Conservation (phyloP, 2,888 invertebrate species). For the Eumacrocentrus americanus region DNA sequence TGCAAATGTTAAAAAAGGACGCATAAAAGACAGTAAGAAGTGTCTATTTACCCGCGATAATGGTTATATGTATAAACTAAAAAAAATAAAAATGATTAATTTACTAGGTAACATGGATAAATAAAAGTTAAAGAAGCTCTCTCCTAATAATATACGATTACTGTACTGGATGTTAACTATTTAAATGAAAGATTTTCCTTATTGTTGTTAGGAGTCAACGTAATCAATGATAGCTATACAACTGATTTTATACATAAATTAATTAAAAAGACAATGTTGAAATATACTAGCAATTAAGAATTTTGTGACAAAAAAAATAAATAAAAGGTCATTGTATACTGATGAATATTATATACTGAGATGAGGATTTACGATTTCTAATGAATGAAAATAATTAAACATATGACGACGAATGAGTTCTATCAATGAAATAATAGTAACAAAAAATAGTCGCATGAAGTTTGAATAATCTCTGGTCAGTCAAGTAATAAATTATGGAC, state of each 20-base stretch:
- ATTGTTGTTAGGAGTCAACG: not conserved
- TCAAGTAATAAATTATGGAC: slow-evolving; percentile 67
- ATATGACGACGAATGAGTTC: not conserved
- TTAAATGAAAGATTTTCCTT: no score
- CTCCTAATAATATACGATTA: not conserved
- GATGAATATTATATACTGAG: not conserved
- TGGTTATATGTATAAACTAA: slow-evolving; percentile 25
- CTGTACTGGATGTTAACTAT: not conserved
- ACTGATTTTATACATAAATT: not conserved
- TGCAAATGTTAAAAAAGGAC: no score
- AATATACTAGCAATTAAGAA: not conserved
- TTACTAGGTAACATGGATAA: slow-evolving; percentile 36
- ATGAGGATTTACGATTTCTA: no score
- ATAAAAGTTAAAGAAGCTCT: not conserved
- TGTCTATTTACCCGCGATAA: no score
- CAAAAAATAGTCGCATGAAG: slow-evolving; percentile 48
- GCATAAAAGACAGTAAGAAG: no score
- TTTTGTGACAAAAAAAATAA: not conserved
- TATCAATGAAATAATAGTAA: slow-evolving; percentile 36
- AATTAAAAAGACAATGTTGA: no score
- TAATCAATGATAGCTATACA: not conserved
- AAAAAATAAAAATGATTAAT: slow-evolving; percentile 31
- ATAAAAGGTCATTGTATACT: not conserved
- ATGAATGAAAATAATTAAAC: slow-evolving; percentile 6
- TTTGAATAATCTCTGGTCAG: slow-evolving; percentile 45